Percentiles rank a stretch among this genome's conserved stretches.
These are phyloP conservation scores for Drosophila triauraria DNA, from an alignment of 1,140 invertebrate genomes.

Conservation along the genomic window DNA sequence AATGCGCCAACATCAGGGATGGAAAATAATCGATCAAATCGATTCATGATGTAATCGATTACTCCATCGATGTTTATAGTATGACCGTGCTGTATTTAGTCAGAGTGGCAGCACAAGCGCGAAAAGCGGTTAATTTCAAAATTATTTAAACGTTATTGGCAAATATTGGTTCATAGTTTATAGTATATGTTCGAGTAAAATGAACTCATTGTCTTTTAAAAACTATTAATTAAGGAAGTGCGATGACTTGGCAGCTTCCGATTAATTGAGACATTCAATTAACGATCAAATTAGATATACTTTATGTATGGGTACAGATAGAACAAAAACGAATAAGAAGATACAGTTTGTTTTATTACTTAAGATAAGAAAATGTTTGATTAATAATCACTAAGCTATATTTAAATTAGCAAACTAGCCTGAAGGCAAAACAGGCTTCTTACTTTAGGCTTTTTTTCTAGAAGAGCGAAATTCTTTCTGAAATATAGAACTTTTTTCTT, in stretches of 20 bases:
- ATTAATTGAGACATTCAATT: constrained; percentile 52
- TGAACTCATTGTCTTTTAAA: neutral
- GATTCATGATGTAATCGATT: neutral
- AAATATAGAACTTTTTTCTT: too few relatives aligned
- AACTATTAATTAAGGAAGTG: constrained; percentile 3
- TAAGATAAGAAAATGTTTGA: too few relatives aligned
- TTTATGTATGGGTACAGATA: neutral
- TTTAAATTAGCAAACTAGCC: too few relatives aligned
- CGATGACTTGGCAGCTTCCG: constrained; percentile 1
- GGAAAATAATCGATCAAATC: neutral
- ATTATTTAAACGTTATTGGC: neutral
- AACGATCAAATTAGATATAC: constrained; percentile 6
- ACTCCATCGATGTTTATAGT: too few relatives aligned
- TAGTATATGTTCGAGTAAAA: neutral
- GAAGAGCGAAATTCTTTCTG: too few relatives aligned
- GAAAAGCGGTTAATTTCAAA: constrained; percentile 1
- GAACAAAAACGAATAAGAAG: neutral
- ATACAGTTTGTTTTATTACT: too few relatives aligned
- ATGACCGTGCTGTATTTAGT: neutral
- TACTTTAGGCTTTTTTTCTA: too few relatives aligned
- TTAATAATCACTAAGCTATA: too few relatives aligned
- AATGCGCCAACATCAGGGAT: too few relatives aligned
- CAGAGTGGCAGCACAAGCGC: neutral
- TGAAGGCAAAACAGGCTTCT: too few relatives aligned
- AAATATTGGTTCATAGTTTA: neutral